Evolutionary conservation across 2,113 vertebrate genomes (phyloP).

Genomic region (Nanorana parkeri): DNA sequence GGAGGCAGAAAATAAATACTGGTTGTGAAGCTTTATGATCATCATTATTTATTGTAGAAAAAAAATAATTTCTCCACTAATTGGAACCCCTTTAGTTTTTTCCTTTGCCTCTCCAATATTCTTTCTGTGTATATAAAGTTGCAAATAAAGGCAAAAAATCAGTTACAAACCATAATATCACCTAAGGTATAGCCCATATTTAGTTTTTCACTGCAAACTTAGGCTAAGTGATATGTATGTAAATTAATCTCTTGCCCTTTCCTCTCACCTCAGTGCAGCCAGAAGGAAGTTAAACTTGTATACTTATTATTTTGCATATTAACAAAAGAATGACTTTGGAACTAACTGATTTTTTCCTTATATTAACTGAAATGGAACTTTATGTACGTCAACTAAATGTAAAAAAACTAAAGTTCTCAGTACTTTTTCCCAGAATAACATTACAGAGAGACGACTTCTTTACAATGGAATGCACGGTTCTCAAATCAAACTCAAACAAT

Average conservation of each 20-base stretch:
- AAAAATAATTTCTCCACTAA: constrained; percentile 26
- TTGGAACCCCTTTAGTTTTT: constrained; percentile 7
- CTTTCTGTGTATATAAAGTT: constrained; percentile 33
- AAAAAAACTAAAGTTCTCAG: constrained; percentile 22
- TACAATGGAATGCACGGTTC: constrained; percentile 29
- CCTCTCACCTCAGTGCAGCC: neutral
- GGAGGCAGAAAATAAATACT: too few relatives aligned
- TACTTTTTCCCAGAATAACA: constrained; percentile 44
- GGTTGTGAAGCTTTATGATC: too few relatives aligned
- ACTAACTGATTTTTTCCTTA: constrained; percentile 1
- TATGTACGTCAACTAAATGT: constrained; percentile 1
- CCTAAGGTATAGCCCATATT: neutral
- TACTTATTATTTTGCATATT: constrained; percentile 5
- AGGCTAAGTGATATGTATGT: neutral
- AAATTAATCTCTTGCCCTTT: neutral
- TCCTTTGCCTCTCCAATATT: constrained; percentile 42
- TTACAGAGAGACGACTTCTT: constrained; percentile 15
- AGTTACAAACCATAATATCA: neutral
- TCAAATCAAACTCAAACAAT: constrained; percentile 37
- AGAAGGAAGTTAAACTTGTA: neutral
- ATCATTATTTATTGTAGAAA: constrained; percentile 25
- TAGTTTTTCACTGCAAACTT: neutral
- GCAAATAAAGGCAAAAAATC: constrained; percentile 1
- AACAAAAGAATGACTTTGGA: neutral
- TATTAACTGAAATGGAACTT: constrained; percentile 1